Evolutionary conservation across 1,140 invertebrate species (phyloP).

Genomic region (Cyphomyrmex costatus): DNA sequence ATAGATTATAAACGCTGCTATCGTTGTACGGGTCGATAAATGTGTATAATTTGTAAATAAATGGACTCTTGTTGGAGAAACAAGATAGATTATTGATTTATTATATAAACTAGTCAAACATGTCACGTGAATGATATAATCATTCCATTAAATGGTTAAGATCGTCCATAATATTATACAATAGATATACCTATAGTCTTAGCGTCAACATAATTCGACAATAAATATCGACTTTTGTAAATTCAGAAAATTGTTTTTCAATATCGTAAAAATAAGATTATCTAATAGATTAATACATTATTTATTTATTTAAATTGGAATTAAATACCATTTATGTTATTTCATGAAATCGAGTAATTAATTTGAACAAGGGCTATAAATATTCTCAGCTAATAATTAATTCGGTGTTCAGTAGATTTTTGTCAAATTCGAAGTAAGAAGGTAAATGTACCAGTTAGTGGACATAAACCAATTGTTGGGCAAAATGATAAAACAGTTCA

Average conservation of each 20-base stretch:
- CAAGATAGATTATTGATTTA: constrained; percentile 47
- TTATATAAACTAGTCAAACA: constrained; percentile 1
- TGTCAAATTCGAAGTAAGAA: not conserved
- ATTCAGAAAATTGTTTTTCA: not conserved
- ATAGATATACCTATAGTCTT: not conserved
- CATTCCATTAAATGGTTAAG: not conserved
- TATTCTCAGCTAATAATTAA: not conserved
- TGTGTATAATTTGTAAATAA: constrained; percentile 12
- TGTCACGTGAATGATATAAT: not conserved
- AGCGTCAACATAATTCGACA: not conserved
- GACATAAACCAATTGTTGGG: too few relatives aligned
- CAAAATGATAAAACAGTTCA: too few relatives aligned
- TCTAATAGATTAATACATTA: not conserved
- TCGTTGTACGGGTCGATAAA: constrained; percentile 42
- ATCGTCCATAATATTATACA: not conserved
- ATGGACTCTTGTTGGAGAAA: constrained; percentile 16
- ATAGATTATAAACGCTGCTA: constrained; percentile 42
- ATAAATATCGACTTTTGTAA: not conserved
- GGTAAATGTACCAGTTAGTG: too few relatives aligned
- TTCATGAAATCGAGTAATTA: not conserved
- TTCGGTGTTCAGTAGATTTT: not conserved
- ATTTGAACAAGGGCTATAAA: not conserved
- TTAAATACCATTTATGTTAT: not conserved
- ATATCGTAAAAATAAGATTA: not conserved
- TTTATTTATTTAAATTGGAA: not conserved